Evolutionary conservation across 2,113 vertebrate genomes (phyloP).

Genomic region (Murina feae): DNA sequence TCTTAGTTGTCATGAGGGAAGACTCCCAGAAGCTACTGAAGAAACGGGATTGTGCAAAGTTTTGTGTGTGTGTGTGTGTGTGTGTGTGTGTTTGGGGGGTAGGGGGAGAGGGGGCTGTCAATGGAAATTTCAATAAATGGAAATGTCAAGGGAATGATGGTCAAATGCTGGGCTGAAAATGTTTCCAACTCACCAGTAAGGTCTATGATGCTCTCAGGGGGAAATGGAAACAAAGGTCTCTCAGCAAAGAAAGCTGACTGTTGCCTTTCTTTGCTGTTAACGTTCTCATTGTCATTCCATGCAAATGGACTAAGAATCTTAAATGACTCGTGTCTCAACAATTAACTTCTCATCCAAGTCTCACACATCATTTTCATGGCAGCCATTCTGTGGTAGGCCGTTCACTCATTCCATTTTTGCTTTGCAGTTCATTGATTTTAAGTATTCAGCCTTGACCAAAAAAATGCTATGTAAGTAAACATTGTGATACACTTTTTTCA

Average conservation of each 20-base stretch:
- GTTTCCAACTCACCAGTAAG: neutral
- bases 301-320: conserved; percentile 23
- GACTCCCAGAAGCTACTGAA: neutral
- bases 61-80: neutral
- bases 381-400: neutral
- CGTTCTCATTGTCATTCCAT: conserved; percentile 8
- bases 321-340: conserved; percentile 54
- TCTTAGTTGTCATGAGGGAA: neutral
- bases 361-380: conserved; percentile 29
- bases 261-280: conserved; percentile 28
- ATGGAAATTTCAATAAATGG: neutral
- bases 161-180: neutral
- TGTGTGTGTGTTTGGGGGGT: no score
- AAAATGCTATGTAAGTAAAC: conserved; percentile 39
- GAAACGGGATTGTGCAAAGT: neutral
- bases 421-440: conserved; percentile 49
- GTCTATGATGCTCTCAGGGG: neutral
- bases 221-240: conserved; percentile 4
- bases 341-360: conserved; percentile 50
- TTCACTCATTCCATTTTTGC: conserved; percentile 36
- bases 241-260: conserved; percentile 13
- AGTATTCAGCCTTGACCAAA: conserved; percentile 53
- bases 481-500: neutral
- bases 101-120: rapidly evolving
- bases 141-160: neutral